Conservation (phyloP, 2,113 vertebrate genomes). For the Paratilapia polleni region DNA sequence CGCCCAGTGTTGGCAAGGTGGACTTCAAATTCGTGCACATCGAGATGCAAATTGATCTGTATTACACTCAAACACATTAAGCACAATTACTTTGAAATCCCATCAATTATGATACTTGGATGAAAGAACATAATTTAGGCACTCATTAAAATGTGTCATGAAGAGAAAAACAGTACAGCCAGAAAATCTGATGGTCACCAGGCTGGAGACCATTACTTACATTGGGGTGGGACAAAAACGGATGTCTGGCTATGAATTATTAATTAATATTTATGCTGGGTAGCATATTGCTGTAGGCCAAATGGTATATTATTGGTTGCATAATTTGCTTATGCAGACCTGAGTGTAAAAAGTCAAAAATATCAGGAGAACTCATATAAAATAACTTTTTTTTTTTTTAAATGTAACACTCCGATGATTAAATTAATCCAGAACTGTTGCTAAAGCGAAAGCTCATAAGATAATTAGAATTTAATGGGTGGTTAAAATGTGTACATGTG, state of each 20-base stretch:
- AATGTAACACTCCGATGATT: not conserved
- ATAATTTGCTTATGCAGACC: not conserved
- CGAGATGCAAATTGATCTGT: not conserved
- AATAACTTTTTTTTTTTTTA: no score
- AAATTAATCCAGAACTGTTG: not conserved
- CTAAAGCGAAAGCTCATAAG: not conserved
- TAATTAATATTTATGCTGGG: not conserved
- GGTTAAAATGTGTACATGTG: not conserved
- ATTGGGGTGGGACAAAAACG: not conserved
- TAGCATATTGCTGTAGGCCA: not conserved
- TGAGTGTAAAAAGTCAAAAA: not conserved
- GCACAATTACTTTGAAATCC: not conserved
- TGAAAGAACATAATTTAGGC: not conserved
- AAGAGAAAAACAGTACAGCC: not conserved
- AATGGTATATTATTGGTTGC: no score
- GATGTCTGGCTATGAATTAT: not conserved
- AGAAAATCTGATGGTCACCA: not conserved
- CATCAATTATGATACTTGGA: not conserved
- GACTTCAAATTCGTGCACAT: constrained; percentile 21
- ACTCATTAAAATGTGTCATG: not conserved
- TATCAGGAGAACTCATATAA: no score
- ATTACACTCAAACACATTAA: not conserved
- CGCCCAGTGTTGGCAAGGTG: constrained; percentile 91
- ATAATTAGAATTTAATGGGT: not conserved
- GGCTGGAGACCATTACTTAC: not conserved